Evolutionary conservation across 2,113 vertebrate species (phyloP).

Genomic region (Sinocyclocheilus anshuiensis): DNA sequence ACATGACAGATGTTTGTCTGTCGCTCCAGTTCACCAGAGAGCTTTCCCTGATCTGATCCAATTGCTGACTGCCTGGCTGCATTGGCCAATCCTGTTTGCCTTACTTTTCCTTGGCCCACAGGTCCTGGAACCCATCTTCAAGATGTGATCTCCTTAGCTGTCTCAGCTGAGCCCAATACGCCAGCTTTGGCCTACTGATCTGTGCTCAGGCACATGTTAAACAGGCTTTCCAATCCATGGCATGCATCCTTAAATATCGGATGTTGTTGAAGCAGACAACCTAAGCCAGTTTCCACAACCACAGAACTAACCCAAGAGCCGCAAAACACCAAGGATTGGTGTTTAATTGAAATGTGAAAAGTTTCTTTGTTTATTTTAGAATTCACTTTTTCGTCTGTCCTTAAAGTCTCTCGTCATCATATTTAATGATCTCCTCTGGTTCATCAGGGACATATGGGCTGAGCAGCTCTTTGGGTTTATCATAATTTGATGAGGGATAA

Average conservation of each 20-base stretch:
- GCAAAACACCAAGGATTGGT: neutral
- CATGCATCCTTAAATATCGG: conserved; percentile 2
- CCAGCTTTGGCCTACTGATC: conserved; percentile 34
- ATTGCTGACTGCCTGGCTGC: conserved; percentile 53
- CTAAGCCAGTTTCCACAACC: neutral
- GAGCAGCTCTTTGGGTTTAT: neutral
- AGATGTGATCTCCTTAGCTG: conserved; percentile 39
- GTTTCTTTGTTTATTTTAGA: neutral
- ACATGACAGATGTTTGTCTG: conserved; percentile 49
- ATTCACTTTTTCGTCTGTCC: neutral
- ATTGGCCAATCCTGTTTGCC: conserved; percentile 36
- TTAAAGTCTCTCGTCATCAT: neutral
- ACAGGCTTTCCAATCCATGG: conserved; percentile 10
- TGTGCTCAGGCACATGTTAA: conserved; percentile 36
- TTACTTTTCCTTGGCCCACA: conserved; percentile 7
- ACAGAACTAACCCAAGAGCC: neutral
- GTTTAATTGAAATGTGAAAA: conserved; percentile 11
- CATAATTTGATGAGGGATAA: conserved; percentile 2
- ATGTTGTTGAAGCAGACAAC: conserved; percentile 15
- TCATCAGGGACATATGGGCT: neutral
- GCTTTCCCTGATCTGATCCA: conserved; percentile 47
- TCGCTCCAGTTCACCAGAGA: conserved; percentile 19
- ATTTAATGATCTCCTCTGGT: neutral
- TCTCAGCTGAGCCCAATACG: conserved; percentile 22
- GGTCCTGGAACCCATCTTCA: conserved; percentile 27